Evolutionary conservation across 2,113 vertebrate species (phyloP).

Genomic region (Uria lomvia): DNA sequence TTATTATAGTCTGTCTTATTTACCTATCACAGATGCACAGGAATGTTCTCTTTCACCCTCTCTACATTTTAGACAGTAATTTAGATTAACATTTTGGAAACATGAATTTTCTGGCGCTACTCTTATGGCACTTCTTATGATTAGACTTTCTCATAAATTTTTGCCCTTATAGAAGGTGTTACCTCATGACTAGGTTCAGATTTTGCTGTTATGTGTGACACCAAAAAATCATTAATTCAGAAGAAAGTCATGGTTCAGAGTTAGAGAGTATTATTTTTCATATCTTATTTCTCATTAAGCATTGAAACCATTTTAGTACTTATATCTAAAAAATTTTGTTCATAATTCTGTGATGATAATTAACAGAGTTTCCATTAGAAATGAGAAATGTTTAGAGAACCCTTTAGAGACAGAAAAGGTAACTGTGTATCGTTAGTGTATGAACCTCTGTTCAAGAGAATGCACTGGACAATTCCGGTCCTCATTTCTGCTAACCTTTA

Average conservation of each 20-base stretch:
- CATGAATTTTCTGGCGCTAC: background rate
- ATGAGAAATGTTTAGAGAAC: background rate
- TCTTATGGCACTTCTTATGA: background rate
- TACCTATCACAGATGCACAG: background rate
- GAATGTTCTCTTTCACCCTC: background rate
- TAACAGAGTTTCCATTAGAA: background rate
- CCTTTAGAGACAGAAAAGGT: background rate
- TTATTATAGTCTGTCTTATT: background rate
- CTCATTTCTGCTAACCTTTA: background rate
- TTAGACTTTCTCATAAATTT: background rate
- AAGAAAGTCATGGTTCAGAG: background rate
- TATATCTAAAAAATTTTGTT: background rate
- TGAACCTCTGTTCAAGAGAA: background rate
- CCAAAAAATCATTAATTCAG: background rate
- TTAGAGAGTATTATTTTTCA: background rate
- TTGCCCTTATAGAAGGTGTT: background rate
- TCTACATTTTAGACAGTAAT: background rate
- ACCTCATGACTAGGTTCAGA: background rate
- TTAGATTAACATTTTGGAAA: background rate
- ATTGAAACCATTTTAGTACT: background rate
- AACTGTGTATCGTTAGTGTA: background rate
- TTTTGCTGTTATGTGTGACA: background rate
- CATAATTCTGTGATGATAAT: background rate
- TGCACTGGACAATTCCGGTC: fast-evolving
- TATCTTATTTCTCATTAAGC: background rate